Percentiles rank a stretch among this genome's conserved stretches.
phyloP scores from a whole-genome alignment of 92 coral and sea anemone genomes.

The Siderastrea siderea region DNA sequence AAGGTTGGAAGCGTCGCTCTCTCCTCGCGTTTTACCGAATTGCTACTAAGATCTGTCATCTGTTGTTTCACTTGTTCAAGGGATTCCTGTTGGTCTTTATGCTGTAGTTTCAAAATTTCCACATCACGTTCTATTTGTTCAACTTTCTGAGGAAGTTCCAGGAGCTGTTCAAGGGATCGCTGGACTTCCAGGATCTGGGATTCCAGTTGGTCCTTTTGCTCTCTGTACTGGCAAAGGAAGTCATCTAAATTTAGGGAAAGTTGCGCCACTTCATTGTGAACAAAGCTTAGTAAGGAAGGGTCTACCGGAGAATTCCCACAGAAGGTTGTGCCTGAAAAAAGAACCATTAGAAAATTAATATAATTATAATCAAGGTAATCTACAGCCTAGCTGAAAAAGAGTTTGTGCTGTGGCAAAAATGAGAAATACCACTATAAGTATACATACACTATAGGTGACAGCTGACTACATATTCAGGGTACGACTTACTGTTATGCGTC shows the following conservation, averaged over 20 bases:
- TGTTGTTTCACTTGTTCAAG: not conserved
- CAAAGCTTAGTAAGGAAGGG: constrained; percentile 19
- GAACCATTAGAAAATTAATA: no score
- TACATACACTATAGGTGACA: no score
- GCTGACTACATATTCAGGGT: no score
- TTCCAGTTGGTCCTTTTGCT: not conserved
- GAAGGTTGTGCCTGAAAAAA: not conserved
- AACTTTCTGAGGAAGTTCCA: constrained; percentile 2
- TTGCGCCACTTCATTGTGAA: constrained; percentile 25
- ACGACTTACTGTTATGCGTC: no score
- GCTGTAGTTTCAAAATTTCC: not conserved
- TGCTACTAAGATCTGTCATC: constrained; percentile 3
- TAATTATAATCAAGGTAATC: no score
- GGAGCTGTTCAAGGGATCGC: not conserved
- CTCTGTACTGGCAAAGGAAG: constrained; percentile 12
- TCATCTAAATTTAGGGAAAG: constrained; percentile 16
- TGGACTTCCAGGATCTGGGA: not conserved
- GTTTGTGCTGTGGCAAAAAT: no score
- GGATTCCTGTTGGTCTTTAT: no score
- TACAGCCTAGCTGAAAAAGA: no score
- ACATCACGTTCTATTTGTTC: not conserved
- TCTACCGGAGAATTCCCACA: constrained; percentile 30
- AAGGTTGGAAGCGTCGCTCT: not conserved
- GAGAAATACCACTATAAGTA: no score
- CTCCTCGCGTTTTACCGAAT: not conserved